Evolutionary conservation across 2,888 invertebrate species (phyloP).

Genomic region (Lasius platythorax): DNA sequence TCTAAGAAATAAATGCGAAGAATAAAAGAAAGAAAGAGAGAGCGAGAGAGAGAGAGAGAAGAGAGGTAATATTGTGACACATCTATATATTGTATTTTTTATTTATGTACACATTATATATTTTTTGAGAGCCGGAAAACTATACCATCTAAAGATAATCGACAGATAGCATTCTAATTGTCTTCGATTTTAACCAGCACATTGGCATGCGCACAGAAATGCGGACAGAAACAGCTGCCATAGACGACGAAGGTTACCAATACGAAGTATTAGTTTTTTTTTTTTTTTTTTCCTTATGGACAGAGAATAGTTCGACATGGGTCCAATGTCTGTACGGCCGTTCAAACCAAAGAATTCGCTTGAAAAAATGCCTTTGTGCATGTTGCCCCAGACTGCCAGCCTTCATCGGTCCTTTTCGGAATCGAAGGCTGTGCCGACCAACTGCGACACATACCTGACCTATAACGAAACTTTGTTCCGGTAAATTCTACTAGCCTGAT

Average conservation of each 20-base stretch:
- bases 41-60: too few relatives aligned
- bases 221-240: conserved; percentile 62
- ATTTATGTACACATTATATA: background rate
- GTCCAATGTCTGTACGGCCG: background rate
- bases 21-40: background rate
- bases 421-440: conserved; percentile 21
- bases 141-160: background rate
- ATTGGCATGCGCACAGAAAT: conserved; percentile 14
- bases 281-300: conserved; percentile 64
- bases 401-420: conserved; percentile 36
- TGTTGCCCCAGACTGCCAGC: conserved; percentile 24
- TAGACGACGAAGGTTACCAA: conserved; percentile 67
- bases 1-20: background rate
- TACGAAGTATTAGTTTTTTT: conserved; percentile 69
- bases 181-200: background rate
- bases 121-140: background rate
- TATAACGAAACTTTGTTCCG: conserved; percentile 34
- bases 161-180: background rate
- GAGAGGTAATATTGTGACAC: background rate
- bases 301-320: conserved; percentile 25
- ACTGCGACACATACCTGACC: conserved; percentile 21
- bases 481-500: conserved; percentile 2
- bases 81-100: background rate
- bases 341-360: conserved; percentile 49
- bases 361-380: conserved; percentile 68